Percentiles rank a stretch among this genome's conserved stretches.
phyloP scores from a whole-genome alignment of 1,140 invertebrate species.

The Megathymus violae region DNA sequence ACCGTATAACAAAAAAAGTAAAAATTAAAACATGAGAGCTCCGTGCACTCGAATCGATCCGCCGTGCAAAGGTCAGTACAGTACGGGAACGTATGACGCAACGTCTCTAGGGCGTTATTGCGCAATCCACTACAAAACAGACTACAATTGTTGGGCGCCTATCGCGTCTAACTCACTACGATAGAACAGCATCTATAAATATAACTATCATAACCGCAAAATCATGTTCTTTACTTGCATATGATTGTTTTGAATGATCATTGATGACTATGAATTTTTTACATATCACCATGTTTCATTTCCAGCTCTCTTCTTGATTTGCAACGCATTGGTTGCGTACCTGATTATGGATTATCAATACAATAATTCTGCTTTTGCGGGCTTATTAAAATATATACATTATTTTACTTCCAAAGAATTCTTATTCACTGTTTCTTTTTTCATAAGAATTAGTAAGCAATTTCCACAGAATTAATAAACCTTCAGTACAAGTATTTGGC shows the following conservation, averaged over 20 bases:
- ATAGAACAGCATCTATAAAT: conserved; percentile 2
- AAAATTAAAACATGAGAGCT: conserved; percentile 34
- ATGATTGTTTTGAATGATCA: neutral
- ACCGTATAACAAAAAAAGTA: neutral
- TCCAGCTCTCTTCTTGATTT: too few species aligned
- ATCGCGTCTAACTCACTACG: conserved; percentile 4
- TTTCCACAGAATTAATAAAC: too few species aligned
- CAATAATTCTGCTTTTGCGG: too few species aligned
- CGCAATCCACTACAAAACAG: conserved; percentile 67
- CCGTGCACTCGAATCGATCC: conserved; percentile 61
- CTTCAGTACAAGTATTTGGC: conserved; percentile 12
- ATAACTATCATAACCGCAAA: neutral
- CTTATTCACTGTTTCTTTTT: neutral
- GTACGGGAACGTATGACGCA: conserved; percentile 68
- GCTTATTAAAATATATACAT: too few species aligned
- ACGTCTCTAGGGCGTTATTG: conserved; percentile 66
- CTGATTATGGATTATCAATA: too few species aligned
- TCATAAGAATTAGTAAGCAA: too few species aligned
- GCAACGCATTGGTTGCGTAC: too few species aligned
- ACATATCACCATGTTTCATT: too few species aligned
- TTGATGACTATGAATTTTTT: neutral
- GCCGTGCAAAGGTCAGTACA: conserved; percentile 71
- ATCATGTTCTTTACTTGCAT: neutral
- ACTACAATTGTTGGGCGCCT: conserved; percentile 34
- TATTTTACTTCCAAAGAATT: too few species aligned